Evolutionary conservation across 1,140 invertebrate genomes (phyloP), one percentile per base, ranked within the genome.

Genomic region (Apocrypta bakeri): DNA sequence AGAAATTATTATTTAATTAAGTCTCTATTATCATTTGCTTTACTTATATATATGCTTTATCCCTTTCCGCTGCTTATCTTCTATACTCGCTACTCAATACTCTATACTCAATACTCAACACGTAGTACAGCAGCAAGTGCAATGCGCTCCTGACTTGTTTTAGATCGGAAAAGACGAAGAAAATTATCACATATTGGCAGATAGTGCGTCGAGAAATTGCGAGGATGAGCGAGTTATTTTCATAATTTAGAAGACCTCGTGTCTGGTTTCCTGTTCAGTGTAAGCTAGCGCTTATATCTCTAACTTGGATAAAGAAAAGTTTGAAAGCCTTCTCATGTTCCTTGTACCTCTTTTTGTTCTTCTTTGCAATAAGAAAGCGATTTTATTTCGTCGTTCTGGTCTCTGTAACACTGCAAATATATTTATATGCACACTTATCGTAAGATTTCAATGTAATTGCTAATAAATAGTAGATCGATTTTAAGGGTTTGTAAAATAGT

Each of bases 241-340:
- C 75, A 77, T 77, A 77, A 77, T 77, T 77, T 64, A 77, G 75
- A 77, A 77, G 56, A 25, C 27, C 27, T 3, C 56, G 29, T 31
- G 61, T 21, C 21, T 31, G 29, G 9, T 37, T 71, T 63, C 17
- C 24, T 25, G 42, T 37, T 2, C 71, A 27, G 33, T 8, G 21
- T n/a, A 73, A 48, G 33, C 33, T 42, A 73, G 1, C 69, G 17
- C 40, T 42, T 42, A 42, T 12, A 42, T 72, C 17, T 21, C 31
- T 17, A 61, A 74, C 42, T 74, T 24, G 72, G 27, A 61, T 61
- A 74, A 74, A 61, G 42, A 27, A 42, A 61, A 17, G 14, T 64
- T 77, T 77, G 61, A 77, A 77, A 77, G 74, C 74, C 27, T 77
- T 77, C 61, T 40, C 74, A 21, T 77, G 74, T 77, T 77, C 31